Base-by-base conservation (phyloP, 2,888 invertebrate species). In the Thumatha senex region DNA sequence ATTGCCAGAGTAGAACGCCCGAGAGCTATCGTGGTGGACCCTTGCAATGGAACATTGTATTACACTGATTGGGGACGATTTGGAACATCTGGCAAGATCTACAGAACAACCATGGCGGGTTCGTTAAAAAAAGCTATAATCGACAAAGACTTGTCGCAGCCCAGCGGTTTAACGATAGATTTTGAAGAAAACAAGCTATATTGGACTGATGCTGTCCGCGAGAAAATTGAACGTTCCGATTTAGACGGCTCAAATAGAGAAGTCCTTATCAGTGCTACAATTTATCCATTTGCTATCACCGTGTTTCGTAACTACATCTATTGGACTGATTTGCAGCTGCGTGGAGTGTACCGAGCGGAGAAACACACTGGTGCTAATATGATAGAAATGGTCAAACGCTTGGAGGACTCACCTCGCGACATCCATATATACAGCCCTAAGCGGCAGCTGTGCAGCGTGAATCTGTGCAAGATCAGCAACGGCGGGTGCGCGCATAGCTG, bases 11-110 rank as follows among this genome's bases (percentile, higher is more conserved):
- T 98, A 0, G 98, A 98, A 78, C 93, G 98, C 51, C 99, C 99
- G 0, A 91, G 98, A 68, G 98, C 99, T 0, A 97, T 99, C 49
- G 98, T 98, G 0, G 94, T 99, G 0, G 98, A 99, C 89, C 99
- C 99, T 0, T 99, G 99, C 89, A 96, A 97, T 74, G 99, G 98
- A 11, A 96, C 96, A 0, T 84, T 99, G 12, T 99, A 97, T 84
- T 99, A 96, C 86, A 98, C 98, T 0, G 99, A 99, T 77, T 98
- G 98, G 98, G 98, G 98, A 11, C 93, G 97, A 55, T 98, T 97
- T 75, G 98, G 98, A 5, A 97, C 97, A 0, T 96, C 96, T 0
- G 98, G 98, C 0, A 98, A 98, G 82, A 99, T 99, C 49, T 98
- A 97, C 82, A 93, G 97, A 58, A 96, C 98, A 0, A 98, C 99